Evolutionary conservation across 1,140 invertebrate genomes (phyloP).

Genomic region (Pseudomyrmex dendroicus): DNA sequence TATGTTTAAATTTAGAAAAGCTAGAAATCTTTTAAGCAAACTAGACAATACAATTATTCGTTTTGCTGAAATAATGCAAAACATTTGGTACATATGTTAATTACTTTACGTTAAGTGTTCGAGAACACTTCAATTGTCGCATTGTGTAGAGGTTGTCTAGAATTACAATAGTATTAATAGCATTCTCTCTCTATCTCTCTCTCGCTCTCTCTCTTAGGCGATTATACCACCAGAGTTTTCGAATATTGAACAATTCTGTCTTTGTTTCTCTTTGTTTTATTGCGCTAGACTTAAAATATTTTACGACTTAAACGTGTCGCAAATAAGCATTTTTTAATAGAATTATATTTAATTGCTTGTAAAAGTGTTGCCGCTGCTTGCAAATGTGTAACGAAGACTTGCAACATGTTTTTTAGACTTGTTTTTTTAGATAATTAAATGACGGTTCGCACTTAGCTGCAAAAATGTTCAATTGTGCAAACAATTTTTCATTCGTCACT

Average conservation of each 20-base stretch:
- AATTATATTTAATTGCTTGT: no score
- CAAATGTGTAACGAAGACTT: background rate
- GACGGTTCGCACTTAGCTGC: background rate
- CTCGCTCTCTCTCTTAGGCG: no score
- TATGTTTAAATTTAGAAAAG: background rate
- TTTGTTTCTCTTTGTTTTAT: background rate
- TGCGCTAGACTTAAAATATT: background rate
- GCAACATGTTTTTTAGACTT: background rate
- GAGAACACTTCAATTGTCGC: background rate
- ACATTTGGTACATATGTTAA: background rate
- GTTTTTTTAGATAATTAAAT: background rate
- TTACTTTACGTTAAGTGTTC: background rate
- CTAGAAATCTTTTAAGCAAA: background rate
- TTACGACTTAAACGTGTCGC: no score
- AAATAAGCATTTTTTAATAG: no score
- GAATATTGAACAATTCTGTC: no score
- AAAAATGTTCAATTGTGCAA: background rate
- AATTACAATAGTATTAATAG: no score
- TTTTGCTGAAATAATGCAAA: constrained; percentile 2
- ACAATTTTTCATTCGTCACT: background rate
- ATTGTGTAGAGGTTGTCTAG: background rate
- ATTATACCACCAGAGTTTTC: no score
- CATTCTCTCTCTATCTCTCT: no score
- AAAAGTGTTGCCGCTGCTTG: background rate
- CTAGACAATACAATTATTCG: background rate